A percentile compares a stretch with the other conserved stretches of the same genome.
phyloP scores from a whole-genome alignment of 2,888 invertebrate species.

The Notodonta ziczac region DNA sequence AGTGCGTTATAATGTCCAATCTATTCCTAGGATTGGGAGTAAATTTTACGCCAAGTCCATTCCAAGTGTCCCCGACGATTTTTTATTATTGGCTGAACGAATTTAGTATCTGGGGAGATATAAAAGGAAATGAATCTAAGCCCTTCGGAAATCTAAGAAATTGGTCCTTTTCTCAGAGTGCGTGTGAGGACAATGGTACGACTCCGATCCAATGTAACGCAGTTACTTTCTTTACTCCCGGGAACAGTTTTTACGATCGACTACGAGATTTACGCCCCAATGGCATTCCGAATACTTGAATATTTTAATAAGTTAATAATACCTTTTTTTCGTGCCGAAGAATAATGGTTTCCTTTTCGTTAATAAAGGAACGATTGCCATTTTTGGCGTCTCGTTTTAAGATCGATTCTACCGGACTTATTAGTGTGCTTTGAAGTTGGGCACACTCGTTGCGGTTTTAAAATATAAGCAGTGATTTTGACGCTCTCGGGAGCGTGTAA shows the following conservation, averaged over 20 bases:
- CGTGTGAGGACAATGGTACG: constrained; percentile 79
- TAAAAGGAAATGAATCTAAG: constrained; percentile 84
- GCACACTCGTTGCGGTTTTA: constrained; percentile 26
- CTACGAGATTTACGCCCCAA: constrained; percentile 73
- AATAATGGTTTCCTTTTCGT: constrained; percentile 55
- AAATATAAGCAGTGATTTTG: constrained; percentile 18
- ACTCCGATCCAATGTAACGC: constrained; percentile 72
- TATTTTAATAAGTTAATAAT: constrained; percentile 68
- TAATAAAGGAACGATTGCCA: constrained; percentile 43
- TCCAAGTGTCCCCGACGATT: constrained; percentile 74
- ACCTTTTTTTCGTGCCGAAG: constrained; percentile 46
- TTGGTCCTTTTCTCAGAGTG: constrained; percentile 78
- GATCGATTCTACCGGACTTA: background rate
- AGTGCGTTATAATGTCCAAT: constrained; percentile 69
- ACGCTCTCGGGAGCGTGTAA: constrained; percentile 29
- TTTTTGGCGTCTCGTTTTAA: constrained; percentile 11
- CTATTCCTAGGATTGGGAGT: constrained; percentile 63
- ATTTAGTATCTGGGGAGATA: constrained; percentile 83
- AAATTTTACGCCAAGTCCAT: constrained; percentile 76
- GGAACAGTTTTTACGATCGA: constrained; percentile 79
- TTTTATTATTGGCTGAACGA: constrained; percentile 83
- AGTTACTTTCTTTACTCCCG: constrained; percentile 68
- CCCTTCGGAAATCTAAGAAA: constrained; percentile 84
- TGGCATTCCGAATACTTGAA: constrained; percentile 66
- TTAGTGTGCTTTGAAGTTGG: too few species aligned